phyloP scores from a whole-genome alignment of 2,113 vertebrate genomes.

The Melanocharis versteri region DNA sequence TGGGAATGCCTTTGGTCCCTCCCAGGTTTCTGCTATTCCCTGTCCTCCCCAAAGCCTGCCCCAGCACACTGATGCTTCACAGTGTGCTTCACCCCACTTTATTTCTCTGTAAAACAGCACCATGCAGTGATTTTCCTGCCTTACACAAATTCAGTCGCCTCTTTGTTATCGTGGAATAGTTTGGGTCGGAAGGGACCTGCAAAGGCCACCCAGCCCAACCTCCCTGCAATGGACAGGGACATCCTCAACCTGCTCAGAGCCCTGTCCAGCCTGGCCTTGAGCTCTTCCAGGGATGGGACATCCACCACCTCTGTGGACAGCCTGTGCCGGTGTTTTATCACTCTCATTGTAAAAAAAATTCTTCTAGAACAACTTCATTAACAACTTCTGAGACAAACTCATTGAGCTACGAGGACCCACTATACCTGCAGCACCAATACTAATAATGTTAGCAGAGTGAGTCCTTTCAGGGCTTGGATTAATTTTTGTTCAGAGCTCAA shows the following conservation, averaged over 20 bases:
- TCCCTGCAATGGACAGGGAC: background rate
- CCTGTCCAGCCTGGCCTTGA: background rate
- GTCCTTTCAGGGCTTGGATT: background rate
- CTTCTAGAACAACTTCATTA: background rate
- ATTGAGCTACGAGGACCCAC: rapidly evolving
- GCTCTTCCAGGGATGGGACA: background rate
- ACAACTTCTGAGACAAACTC: background rate
- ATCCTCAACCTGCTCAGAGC: background rate
- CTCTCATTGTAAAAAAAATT: background rate
- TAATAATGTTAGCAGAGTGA: background rate
- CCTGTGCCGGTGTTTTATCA: background rate
- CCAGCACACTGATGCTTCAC: background rate
- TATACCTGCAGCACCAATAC: background rate
- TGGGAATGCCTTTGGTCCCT: background rate
- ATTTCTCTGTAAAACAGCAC: background rate
- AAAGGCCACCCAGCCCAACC: background rate
- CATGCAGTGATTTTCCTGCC: background rate
- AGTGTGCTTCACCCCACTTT: background rate
- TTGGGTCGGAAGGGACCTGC: background rate
- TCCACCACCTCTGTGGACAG: background rate
- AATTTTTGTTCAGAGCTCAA: background rate
- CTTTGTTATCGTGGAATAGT: background rate
- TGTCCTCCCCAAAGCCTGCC: background rate
- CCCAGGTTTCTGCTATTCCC: background rate
- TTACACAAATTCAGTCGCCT: background rate